Conservation (phyloP, 2,113 vertebrate species). For the Gymnorhina tibicen region DNA sequence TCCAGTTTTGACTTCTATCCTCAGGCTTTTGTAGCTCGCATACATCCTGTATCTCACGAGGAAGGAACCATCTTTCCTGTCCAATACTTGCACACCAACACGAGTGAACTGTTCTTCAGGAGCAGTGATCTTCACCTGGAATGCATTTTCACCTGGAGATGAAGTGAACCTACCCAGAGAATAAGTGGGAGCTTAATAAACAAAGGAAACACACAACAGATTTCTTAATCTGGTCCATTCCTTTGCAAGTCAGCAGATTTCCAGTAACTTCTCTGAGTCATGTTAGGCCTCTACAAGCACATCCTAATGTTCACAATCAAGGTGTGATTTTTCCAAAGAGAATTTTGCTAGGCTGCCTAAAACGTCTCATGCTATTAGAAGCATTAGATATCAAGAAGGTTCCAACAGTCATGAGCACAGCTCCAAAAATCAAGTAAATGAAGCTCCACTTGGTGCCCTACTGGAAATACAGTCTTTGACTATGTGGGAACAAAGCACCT, state of each 20-base stretch:
- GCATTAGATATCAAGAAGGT: background rate
- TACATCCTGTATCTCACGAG: slow-evolving; percentile 97
- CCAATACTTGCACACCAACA: slow-evolving; percentile 91
- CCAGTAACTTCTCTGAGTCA: background rate
- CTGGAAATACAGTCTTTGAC: background rate
- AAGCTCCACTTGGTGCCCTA: background rate
- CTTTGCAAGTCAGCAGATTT: background rate
- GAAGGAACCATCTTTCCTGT: slow-evolving; percentile 93
- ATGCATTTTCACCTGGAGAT: slow-evolving; percentile 88
- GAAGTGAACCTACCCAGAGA: slow-evolving; percentile 79
- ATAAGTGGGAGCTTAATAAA: background rate
- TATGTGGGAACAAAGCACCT: background rate
- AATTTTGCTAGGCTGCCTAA: background rate
- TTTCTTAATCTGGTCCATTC: background rate
- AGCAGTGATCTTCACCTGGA: slow-evolving; percentile 88
- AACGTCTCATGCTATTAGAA: background rate
- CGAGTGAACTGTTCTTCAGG: slow-evolving; percentile 87
- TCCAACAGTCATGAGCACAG: background rate
- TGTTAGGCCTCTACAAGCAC: background rate
- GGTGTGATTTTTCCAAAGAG: background rate
- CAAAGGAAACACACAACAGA: background rate
- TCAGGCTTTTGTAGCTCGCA: slow-evolving; percentile 87
- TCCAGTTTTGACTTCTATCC: slow-evolving; percentile 80
- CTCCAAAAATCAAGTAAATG: background rate
- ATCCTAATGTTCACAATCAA: background rate